Base-by-base conservation (phyloP, 2,797 vertebrate species). In the Anisognathus igniventris region DNA sequence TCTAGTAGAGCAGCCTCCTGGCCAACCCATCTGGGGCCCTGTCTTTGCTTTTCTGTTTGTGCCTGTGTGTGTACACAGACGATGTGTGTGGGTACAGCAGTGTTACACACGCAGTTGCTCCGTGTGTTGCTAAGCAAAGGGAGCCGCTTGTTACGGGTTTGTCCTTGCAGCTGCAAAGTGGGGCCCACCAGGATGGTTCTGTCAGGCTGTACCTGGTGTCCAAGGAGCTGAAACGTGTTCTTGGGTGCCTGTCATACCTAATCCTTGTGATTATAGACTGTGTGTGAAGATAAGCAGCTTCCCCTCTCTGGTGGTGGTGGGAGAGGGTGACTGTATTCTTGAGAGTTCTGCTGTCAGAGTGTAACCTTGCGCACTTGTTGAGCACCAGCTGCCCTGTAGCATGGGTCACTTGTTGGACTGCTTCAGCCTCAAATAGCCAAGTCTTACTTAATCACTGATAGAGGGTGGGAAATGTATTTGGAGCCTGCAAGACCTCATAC, bases 31-130 rank as follows among this genome's bases (percentile, higher is more conserved):
- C 51, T 33, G 40, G 76, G 62, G 42, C 37, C 33, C 21, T 47
- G 50, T 40, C 61, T 93, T 87, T 67, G 58, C 74, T 92, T 72
- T 89, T 81, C 47, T 90, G n/a, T 92, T 80, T 70, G 67, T 60
- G 73, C 23, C 60, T 48, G 8, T 61, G 73, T 85, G 70, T 76
- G 73, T 91, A 73, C 54, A 45, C 14, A 83, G 72, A 78, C 89
- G 44, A 2, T 3, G 75, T 50, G 75, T 0, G 13, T 86, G 73
- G 94, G 62, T 39, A 62, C 37, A 35, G 68, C 66, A 44, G n/a
- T 7, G 3, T 53, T 66, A 40, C 44, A 85, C 25, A 4, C 14
- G 30, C 64, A 25, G 61, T 47, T 50, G 61, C 50, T 28, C 60
- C 48, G 50, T 1, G 5, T 28, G 67, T 80, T 84, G 90, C 79